phyloP scores from a whole-genome alignment of 1,140 invertebrate genomes.

The silkworm (Bombyx mori) region ASM3026992v2 NC_085131.1:8074001-8074500 shows the following conservation, averaged over 20 bases:
- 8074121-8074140: too few relatives aligned
- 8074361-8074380: conserved; percentile 87
- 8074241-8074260: conserved; percentile 79
- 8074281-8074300: conserved; percentile 80
- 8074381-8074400: conserved; percentile 89
- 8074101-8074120: too few relatives aligned
- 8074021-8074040: too few relatives aligned
- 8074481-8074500: too few relatives aligned
- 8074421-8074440: conserved; percentile 91
- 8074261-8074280: conserved; percentile 83
- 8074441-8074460: conserved; percentile 73
- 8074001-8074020: too few relatives aligned
- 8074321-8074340: conserved; percentile 80
- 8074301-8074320: conserved; percentile 80
- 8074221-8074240: conserved; percentile 80
- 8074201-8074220: not conserved
- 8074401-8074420: conserved; percentile 91
- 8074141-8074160: too few relatives aligned
- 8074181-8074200: not conserved
- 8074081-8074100: too few relatives aligned
- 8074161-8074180: too few relatives aligned
- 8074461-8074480: not conserved
- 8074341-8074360: conserved; percentile 83
- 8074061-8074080: too few relatives aligned
- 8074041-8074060: too few relatives aligned